Percentiles rank a stretch among this genome's conserved stretches.
Conservation (phyloP, 30 jellyfish, hydroid and myxozoan genomes). For the Aurelia sp. region DNA sequence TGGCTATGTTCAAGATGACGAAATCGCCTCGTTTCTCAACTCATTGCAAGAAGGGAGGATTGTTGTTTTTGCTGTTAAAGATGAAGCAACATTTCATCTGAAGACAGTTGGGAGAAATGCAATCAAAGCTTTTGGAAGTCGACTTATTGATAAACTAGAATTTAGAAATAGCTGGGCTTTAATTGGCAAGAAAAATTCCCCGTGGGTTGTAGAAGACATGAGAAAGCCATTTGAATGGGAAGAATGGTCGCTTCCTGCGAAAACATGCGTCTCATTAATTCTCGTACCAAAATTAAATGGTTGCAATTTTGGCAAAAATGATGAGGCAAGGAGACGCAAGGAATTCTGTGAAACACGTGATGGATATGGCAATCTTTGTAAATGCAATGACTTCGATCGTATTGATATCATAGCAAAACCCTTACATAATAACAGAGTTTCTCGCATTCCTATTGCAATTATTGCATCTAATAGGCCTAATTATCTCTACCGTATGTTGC, state of each 20-base stretch:
- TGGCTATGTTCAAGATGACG: constrained; percentile 72
- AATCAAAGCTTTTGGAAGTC: constrained; percentile 77
- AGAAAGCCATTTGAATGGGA: constrained; percentile 45
- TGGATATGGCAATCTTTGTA: constrained; percentile 95
- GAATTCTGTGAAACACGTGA: constrained; percentile 79
- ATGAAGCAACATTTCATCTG: constrained; percentile 83
- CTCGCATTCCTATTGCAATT: constrained; percentile 83
- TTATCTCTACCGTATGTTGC: constrained; percentile 78
- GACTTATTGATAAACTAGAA: constrained; percentile 52
- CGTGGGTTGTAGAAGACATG: constrained; percentile 74
- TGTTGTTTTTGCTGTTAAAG: constrained; percentile 74
- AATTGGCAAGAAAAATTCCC: constrained; percentile 47
- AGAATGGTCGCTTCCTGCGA: constrained; percentile 74
- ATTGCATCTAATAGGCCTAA: constrained; percentile 96
- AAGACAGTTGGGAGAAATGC: constrained; percentile 56
- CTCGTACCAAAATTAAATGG: constrained; percentile 17
- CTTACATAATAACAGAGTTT: constrained; percentile 38
- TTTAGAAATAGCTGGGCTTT: constrained; percentile 93
- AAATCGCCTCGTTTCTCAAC: constrained; percentile 64
- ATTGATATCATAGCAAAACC: constrained; percentile 70
- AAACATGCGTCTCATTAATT: constrained; percentile 53
- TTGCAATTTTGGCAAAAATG: constrained; percentile 73
- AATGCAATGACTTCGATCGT: constrained; percentile 90
- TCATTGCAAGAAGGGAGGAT: constrained; percentile 81
- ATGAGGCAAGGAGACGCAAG: constrained; percentile 56